Evolutionary conservation across 2,797 vertebrate species (phyloP).

Genomic region (Caiman crocodilus): DNA sequence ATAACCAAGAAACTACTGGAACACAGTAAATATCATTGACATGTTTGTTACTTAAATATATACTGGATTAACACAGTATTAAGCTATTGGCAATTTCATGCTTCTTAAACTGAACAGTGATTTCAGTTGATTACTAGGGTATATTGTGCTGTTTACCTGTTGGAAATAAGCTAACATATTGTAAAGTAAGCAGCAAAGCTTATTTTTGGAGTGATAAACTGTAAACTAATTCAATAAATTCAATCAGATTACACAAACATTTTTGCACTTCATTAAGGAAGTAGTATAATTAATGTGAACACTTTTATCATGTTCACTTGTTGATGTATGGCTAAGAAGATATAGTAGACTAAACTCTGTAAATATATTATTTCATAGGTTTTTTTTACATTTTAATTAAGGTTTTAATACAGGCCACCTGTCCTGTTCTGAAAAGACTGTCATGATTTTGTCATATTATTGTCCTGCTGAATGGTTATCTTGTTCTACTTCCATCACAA

Average conservation of each 20-base stretch:
- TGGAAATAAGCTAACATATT: conserved; percentile 40
- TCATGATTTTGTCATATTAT: background rate
- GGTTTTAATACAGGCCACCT: conserved; percentile 39
- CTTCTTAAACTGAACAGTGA: background rate
- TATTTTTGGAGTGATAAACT: conserved; percentile 68
- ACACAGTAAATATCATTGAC: background rate
- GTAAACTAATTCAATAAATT: conserved; percentile 64
- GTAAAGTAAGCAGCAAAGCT: conserved; percentile 50
- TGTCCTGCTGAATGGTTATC: background rate
- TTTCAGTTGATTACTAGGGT: conserved; percentile 42
- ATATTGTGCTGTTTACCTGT: conserved; percentile 49
- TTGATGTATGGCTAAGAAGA: conserved; percentile 55
- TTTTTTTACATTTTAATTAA: conserved; percentile 45
- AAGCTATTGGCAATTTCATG: background rate
- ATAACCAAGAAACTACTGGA: background rate
- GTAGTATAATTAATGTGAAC: conserved; percentile 67
- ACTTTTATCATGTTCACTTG: conserved; percentile 56
- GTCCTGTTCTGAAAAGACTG: background rate
- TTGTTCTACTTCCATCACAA: background rate
- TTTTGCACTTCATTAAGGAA: conserved; percentile 74
- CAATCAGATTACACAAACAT: conserved; percentile 61
- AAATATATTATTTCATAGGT: conserved; percentile 44
- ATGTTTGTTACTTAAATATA: conserved; percentile 43
- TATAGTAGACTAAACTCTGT: conserved; percentile 33
- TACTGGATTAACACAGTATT: conserved; percentile 7